Percentiles rank a stretch among this genome's conserved stretches.
phyloP scores from a whole-genome alignment of 2,113 vertebrate genomes.

The Pavo muticus region DNA sequence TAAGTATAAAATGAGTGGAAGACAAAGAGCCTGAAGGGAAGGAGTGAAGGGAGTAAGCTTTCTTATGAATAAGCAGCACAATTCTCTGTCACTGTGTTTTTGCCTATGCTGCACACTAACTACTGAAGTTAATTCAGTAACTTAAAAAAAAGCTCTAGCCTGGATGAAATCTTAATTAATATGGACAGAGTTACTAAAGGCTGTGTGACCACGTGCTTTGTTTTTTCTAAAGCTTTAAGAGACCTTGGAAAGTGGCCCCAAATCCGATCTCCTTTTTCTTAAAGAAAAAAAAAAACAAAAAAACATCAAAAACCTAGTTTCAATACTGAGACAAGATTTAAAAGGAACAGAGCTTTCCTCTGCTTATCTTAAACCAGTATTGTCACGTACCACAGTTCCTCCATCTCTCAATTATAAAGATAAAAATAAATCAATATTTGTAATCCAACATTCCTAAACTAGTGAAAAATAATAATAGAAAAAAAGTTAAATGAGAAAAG shows the following conservation, averaged over 20 bases:
- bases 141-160: conserved; percentile 2
- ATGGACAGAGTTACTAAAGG: not conserved
- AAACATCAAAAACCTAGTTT: not conserved
- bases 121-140: conserved; percentile 38
- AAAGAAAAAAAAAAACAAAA: not conserved
- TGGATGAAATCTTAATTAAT: conserved; percentile 38
- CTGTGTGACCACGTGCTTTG: not conserved
- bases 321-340: not conserved
- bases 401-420: not conserved
- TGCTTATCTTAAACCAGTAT: not conserved
- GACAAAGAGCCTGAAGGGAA: conserved; percentile 5
- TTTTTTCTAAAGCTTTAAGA: conserved; percentile 42
- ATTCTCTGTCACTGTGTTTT: conserved; percentile 2
- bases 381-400: not conserved
- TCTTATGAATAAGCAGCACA: conserved; percentile 32
- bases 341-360: not conserved
- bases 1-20: conserved; percentile 38
- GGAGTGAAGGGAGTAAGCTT: not conserved
- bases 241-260: not conserved
- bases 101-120: conserved; percentile 5
- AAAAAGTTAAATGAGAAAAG: not conserved
- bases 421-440: not conserved
- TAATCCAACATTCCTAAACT: not conserved
- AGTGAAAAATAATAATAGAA: not conserved
- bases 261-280: not conserved